A percentile compares a stretch with the other conserved stretches of the same genome.
Conservation (phyloP, 2,113 vertebrate species). For the Falcunculus frontatus region DNA sequence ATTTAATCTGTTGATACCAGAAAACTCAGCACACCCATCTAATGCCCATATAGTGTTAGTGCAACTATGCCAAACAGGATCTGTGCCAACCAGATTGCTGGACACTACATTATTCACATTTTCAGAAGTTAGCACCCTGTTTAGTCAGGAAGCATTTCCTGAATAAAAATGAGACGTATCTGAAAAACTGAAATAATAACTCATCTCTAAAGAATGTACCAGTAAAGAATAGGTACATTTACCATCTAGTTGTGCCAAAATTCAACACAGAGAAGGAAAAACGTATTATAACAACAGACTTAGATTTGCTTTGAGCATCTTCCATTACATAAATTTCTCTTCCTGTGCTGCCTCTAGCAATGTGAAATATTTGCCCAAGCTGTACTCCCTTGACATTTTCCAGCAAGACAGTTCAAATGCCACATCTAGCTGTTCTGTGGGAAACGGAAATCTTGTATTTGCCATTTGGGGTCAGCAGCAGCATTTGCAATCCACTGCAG, state of each 20-base stretch:
- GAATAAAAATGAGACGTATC: not conserved
- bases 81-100: slow-evolving; percentile 31
- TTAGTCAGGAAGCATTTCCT: not conserved
- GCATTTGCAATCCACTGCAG: not conserved
- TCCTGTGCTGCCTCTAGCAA: not conserved
- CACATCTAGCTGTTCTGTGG: not conserved
- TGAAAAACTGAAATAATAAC: not conserved
- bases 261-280: not conserved
- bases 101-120: slow-evolving; percentile 18
- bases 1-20: slow-evolving; percentile 44
- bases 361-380: not conserved
- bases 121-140: not conserved
- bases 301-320: not conserved
- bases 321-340: not conserved
- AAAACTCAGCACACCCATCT: slow-evolving; percentile 40
- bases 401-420: slow-evolving; percentile 25
- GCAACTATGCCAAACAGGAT: slow-evolving; percentile 29
- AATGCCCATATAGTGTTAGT: not conserved
- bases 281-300: not conserved
- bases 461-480: not conserved
- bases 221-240: not conserved
- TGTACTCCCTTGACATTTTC: slow-evolving; percentile 14
- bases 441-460: not conserved
- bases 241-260: not conserved
- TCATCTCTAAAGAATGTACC: not conserved